phyloP scores from a whole-genome alignment of 2,797 vertebrate species.

The Phrynocephalus vlangalii region DNA sequence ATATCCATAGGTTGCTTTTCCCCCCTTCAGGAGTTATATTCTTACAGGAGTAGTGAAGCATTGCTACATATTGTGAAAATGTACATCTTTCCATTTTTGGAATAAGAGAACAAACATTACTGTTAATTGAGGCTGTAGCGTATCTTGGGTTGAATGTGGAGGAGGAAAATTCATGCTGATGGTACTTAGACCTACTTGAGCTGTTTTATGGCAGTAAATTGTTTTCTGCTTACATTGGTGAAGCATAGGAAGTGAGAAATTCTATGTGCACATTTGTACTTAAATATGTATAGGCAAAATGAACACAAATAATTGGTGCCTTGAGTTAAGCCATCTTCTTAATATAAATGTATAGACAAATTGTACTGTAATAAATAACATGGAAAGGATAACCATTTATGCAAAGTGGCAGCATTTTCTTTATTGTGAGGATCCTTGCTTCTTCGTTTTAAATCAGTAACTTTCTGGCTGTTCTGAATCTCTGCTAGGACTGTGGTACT shows the following conservation, averaged over 20 bases:
- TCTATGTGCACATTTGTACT: slow-evolving; percentile 17
- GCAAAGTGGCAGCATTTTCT: background rate
- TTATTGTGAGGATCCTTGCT: background rate
- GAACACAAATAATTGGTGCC: slow-evolving; percentile 14
- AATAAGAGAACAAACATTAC: background rate
- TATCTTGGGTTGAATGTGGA: background rate
- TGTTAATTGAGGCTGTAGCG: background rate
- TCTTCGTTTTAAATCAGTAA: background rate
- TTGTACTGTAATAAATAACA: background rate
- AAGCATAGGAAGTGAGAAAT: background rate
- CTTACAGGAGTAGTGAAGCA: background rate
- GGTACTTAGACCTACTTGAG: slow-evolving; percentile 16
- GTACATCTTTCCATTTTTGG: slow-evolving; percentile 3
- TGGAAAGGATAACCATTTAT: background rate
- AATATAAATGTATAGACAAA: slow-evolving; percentile 4
- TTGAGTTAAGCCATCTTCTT: slow-evolving; percentile 5
- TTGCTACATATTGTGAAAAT: background rate
- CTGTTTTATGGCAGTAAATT: slow-evolving; percentile 5
- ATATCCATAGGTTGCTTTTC: background rate
- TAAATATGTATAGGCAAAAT: slow-evolving; percentile 20
- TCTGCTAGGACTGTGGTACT: background rate
- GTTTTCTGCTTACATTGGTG: background rate
- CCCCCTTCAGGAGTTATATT: background rate
- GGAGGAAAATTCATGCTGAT: background rate
- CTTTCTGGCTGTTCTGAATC: background rate